Evolutionary conservation across 1,140 invertebrate genomes (phyloP).

Genomic region (Saccostrea echinata): DNA sequence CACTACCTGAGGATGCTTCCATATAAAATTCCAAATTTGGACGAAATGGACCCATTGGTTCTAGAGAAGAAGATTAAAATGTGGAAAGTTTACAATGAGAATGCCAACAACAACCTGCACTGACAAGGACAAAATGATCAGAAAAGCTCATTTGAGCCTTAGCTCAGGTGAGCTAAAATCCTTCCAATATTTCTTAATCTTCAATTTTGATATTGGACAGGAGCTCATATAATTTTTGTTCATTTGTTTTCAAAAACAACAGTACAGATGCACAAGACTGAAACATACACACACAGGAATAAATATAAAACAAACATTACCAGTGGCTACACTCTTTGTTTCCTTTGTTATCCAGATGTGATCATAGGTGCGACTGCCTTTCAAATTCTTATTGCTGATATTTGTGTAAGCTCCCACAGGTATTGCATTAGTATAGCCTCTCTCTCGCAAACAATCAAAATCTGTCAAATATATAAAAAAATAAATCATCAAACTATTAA

Average conservation of each 20-base stretch:
- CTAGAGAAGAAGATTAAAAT: no score
- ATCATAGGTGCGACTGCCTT: slow-evolving; percentile 72
- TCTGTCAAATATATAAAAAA: slow-evolving; percentile 65
- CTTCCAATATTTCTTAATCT: not conserved
- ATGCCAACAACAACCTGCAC: no score
- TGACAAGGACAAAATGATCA: no score
- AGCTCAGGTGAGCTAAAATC: not conserved
- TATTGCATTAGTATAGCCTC: slow-evolving; percentile 73
- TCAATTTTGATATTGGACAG: no score
- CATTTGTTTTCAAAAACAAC: not conserved
- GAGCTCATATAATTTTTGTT: not conserved
- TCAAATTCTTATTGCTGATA: slow-evolving; percentile 68
- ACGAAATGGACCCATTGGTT: no score
- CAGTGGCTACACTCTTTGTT: slow-evolving; percentile 75
- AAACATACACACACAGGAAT: not conserved
- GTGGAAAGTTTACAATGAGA: no score
- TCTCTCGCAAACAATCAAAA: slow-evolving; percentile 72
- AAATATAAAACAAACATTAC: slow-evolving; percentile 64
- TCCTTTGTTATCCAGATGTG: slow-evolving; percentile 79
- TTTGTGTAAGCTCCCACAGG: slow-evolving; percentile 72
- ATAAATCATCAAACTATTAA: not conserved
- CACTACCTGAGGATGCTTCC: no score
- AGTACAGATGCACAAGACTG: not conserved
- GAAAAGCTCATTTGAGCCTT: no score
- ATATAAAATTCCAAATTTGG: no score